Evolutionary conservation across 2,113 vertebrate species (phyloP).

Genomic region (Notarius quadriscutis): DNA sequence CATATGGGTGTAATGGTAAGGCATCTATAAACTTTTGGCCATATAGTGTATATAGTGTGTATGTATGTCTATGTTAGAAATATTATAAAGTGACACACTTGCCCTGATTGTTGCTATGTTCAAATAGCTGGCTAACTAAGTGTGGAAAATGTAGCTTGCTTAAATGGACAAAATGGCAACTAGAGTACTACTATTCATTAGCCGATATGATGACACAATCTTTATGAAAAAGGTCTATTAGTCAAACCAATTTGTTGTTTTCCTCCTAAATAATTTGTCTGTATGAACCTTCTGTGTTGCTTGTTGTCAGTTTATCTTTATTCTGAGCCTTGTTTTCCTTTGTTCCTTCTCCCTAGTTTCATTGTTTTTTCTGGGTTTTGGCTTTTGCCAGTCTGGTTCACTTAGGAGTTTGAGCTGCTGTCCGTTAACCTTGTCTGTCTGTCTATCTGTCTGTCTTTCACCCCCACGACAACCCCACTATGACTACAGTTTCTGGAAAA

Average conservation of each 20-base stretch:
- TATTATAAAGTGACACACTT: not conserved
- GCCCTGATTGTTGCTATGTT: not conserved
- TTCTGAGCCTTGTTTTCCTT: no score
- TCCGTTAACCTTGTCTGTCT: not conserved
- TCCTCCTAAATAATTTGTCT: no score
- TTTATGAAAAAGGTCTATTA: not conserved
- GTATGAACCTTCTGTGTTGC: no score
- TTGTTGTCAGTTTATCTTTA: not conserved
- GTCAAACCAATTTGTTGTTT: no score
- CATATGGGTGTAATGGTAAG: not conserved
- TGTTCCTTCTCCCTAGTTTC: no score
- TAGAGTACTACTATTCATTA: not conserved
- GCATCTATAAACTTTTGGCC: not conserved
- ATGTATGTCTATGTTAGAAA: not conserved
- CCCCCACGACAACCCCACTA: not conserved
- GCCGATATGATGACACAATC: not conserved
- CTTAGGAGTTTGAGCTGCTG: not conserved
- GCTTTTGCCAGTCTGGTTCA: not conserved
- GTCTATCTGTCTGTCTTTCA: not conserved
- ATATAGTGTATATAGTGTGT: not conserved
- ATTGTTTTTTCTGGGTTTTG: not conserved
- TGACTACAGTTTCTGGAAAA: not conserved
- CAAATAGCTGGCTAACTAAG: not conserved
- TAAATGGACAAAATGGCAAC: not conserved
- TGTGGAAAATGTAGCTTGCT: not conserved